Conservation (phyloP, 2,113 vertebrate species). For the Dunckerocampus dactyliophorus region DNA sequence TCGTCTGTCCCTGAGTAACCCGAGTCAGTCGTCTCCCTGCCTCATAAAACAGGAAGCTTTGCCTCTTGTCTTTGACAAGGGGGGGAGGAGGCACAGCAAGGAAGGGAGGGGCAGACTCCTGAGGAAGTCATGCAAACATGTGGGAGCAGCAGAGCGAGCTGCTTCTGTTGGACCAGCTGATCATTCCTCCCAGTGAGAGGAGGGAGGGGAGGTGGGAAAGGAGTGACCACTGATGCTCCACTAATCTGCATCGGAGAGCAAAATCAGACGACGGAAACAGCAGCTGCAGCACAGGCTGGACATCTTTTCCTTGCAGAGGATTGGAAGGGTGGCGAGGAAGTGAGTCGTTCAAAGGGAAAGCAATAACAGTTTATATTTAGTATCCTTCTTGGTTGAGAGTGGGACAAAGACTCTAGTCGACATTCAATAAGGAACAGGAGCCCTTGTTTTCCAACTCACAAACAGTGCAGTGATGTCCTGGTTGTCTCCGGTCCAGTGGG, state of each 20-base stretch:
- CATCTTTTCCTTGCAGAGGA: slow-evolving; percentile 43
- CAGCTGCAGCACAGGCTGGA: slow-evolving; percentile 30
- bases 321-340: slow-evolving; percentile 50
- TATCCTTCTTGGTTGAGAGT: not conserved
- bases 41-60: slow-evolving; percentile 48
- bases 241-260: slow-evolving; percentile 52
- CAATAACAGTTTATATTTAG: not conserved
- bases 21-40: slow-evolving; percentile 14
- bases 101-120: slow-evolving; percentile 29
- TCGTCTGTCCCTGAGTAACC: slow-evolving; percentile 21
- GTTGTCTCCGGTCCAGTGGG: slow-evolving; percentile 94
- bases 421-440: slow-evolving; percentile 14
- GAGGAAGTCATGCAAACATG: slow-evolving; percentile 60
- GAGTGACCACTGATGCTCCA: slow-evolving; percentile 67
- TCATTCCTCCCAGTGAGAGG: slow-evolving; percentile 49
- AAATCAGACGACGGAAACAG: slow-evolving; percentile 46
- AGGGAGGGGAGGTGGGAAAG: slow-evolving; percentile 54
- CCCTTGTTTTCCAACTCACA: not conserved
- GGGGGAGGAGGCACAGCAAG: slow-evolving; percentile 28
- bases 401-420: not conserved
- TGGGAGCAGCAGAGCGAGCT: slow-evolving; percentile 55
- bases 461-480: slow-evolving; percentile 80
- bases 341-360: slow-evolving; percentile 15
- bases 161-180: slow-evolving; percentile 70
- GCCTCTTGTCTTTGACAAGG: slow-evolving; percentile 30